Base-by-base conservation (phyloP, 1,140 invertebrate species). In the Diachasma alloeum region DNA sequence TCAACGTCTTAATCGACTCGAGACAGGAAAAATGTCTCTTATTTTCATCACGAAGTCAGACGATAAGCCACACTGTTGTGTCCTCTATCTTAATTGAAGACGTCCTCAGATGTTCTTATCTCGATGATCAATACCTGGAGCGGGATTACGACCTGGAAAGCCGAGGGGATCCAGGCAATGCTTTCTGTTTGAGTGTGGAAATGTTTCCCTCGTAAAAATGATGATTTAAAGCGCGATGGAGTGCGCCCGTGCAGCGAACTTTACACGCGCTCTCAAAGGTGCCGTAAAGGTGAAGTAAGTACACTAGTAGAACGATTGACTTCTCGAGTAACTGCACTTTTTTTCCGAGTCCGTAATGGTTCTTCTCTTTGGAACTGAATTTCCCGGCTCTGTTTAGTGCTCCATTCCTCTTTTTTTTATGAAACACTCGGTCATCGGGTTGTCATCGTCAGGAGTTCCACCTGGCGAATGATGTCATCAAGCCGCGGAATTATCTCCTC, bases 171-270 rank as follows among this genome's bases (percentile, higher is more conserved):
- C 10, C 24, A 42, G 39, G 31, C 44, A 39, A 53, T 59, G 37
- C 19, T 56, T 56, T 56, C 31, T 74, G 67, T 77, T 75, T 71
- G 77, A 72, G 72, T 69, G 78, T 72, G 78, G 79, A 78, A 83
- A 82, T 82, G 48, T 17, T 19, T 4, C 39, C 39, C 9, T 56
- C 48, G 48, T 56, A 56, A 56, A 56, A 19, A 19, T 56, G 15
- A 56, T 56, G 48, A 56, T 56, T 56, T 56, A 56, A 22, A 19
- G 48, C 10, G 1, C 8, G 17, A 15, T 56, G 48, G 48, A 56
- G 17, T 13, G 48, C 5, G 48, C n/a, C n/a, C 4, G 9, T 56
- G 9, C n/a, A 10, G 39, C 10, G 39, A 42, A 10, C 19, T 56
- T 56, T 56, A 19, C 19, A 56, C 48, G n/a, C 2, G 10, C 48